Conservation (phyloP, 2,888 invertebrate species). For the Acanthosepion pharaonis region DNA sequence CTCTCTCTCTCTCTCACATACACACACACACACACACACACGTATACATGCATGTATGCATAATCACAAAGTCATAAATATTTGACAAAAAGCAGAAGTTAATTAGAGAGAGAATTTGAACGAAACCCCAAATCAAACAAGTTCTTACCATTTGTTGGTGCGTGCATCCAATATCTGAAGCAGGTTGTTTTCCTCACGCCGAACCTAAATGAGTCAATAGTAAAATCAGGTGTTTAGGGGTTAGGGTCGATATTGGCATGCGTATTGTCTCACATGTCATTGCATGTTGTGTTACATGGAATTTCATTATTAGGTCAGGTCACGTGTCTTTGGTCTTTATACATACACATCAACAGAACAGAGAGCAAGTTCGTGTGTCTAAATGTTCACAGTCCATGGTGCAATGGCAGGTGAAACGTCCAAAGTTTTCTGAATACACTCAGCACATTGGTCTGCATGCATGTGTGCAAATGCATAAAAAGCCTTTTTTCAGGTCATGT, state of each 20-base stretch:
- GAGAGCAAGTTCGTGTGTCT: neutral
- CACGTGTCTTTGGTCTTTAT: neutral
- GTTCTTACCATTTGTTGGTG: slow-evolving; percentile 8
- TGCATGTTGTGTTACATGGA: neutral
- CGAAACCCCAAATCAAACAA: neutral
- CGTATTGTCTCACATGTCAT: slow-evolving; percentile 12
- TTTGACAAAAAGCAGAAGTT: neutral
- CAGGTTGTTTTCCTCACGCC: neutral
- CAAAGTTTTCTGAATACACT: slow-evolving; percentile 17
- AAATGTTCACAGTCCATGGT: neutral
- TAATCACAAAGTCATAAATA: neutral
- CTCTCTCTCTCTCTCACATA: neutral
- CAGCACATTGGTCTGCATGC: neutral
- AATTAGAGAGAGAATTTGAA: neutral
- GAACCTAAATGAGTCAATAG: slow-evolving; percentile 8
- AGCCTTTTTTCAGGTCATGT: slow-evolving; percentile 1
- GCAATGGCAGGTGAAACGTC: neutral
- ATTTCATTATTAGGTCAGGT: slow-evolving; percentile 33
- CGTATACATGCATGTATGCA: neutral
- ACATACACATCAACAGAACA: neutral
- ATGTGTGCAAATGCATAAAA: neutral
- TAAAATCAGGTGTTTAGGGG: neutral
- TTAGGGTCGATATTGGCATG: neutral
- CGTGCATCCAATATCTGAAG: neutral
- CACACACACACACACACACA: neutral